Conservation (phyloP, 1,140 invertebrate species). For the Rhynchophorus ferrugineus region DNA sequence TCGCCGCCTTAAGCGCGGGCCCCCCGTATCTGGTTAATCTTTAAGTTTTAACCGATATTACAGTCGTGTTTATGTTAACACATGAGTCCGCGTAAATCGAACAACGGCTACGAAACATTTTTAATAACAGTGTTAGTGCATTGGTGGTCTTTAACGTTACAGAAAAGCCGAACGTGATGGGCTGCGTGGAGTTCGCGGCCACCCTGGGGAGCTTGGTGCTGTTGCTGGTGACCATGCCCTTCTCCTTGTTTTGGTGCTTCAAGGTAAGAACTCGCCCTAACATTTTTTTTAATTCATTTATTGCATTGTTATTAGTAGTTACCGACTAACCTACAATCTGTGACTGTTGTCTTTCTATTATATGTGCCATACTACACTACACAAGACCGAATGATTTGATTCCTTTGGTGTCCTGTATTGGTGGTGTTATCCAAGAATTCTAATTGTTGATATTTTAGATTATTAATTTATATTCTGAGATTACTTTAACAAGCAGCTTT, state of each 20-base stretch:
- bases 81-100: not conserved
- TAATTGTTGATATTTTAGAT: no score
- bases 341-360: no score
- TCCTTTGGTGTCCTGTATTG: no score
- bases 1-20: no score
- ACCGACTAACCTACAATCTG: not conserved
- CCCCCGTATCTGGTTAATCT: no score
- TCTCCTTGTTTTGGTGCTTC: constrained; percentile 78
- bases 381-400: no score
- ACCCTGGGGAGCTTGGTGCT: constrained; percentile 70
- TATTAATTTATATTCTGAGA: no score
- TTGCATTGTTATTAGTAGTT: constrained; percentile 5
- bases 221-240: constrained; percentile 73
- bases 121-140: not conserved
- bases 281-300: no score
- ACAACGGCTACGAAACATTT: not conserved
- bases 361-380: no score
- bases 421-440: no score
- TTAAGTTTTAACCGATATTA: no score
- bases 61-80: not conserved
- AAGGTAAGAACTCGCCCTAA: constrained; percentile 65
- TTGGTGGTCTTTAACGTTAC: constrained; percentile 12
- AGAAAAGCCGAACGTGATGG: constrained; percentile 39
- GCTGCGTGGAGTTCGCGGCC: constrained; percentile 72
- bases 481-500: no score